Evolutionary conservation across 2,888 invertebrate species (phyloP), one percentile per base, ranked within the genome.

Genomic region (Heteromurus nitidus): DNA sequence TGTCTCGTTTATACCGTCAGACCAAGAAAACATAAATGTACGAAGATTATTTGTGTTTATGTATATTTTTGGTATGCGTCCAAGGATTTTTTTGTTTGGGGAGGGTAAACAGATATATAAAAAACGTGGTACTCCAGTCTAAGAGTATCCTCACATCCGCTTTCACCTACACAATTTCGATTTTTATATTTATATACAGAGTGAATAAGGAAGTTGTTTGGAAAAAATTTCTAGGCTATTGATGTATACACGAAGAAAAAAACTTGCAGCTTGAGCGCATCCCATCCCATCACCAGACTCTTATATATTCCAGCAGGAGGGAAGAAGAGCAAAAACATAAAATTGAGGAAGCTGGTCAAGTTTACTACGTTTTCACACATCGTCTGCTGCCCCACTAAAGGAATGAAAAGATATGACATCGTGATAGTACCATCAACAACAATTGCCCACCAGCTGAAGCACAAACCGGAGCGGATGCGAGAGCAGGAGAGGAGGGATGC

Each of bases 151-250:
- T 60, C 30, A 16, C 26, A 30, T 60, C n/a, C n/a, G 22, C 60
- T 22, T 18, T 42, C 28, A 26, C 28, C 60, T 16, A 13, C 30
- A 36, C 64, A 22, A 13, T 36, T 44, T 58, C 44, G 60, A 60
- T 28, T 72, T 72, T 72, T 72, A 72, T 60, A n/a, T n/a, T n/a
- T n/a, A n/a, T n/a, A n/a, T n/a, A n/a, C n/a, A 20, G 60, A 44
- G 60, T 26, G 24, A 58, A 72, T 72, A 72, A 60, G 72, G 55
- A 58, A 58, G 47, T 44, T 60, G 72, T 60, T 58, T 42, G 60
- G 24, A 42, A 26, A 64, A 60, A 18, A 72, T 31, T 44, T 60
- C 60, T 72, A 72, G 60, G 44, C 24, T 42, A 72, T 58, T 72
- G 58, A 72, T 60, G 44, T 44, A 55, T 9, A 47, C 44, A 60